phyloP scores from a whole-genome alignment of 2,888 invertebrate species.

The Drosophila emarginata region DNA sequence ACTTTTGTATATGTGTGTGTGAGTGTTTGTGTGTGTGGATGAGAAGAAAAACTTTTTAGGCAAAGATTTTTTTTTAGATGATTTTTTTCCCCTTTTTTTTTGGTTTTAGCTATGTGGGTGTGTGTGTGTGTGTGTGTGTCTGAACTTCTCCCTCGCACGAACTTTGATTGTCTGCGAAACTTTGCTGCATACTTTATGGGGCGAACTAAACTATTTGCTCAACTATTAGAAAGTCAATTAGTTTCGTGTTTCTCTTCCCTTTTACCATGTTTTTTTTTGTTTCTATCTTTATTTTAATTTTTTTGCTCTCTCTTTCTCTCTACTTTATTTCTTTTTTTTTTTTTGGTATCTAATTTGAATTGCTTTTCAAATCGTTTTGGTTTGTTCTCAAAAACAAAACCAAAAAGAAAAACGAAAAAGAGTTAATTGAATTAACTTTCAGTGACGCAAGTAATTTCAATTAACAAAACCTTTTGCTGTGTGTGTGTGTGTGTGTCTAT shows the following conservation, averaged over 20 bases:
- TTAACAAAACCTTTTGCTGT: conserved; percentile 6
- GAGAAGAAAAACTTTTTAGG: conserved; percentile 7
- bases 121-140: background rate
- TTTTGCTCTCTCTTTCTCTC: background rate
- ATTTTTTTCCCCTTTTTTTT: background rate
- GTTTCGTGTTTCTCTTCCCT: conserved; percentile 31
- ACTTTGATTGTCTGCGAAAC: conserved; percentile 60
- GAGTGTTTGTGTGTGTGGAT: background rate
- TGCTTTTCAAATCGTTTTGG: conserved; percentile 6
- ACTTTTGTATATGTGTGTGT: background rate
- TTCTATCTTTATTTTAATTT: background rate
- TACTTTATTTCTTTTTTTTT: background rate
- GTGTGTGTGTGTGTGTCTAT: background rate
- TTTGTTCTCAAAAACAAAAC: background rate
- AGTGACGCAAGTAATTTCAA: conserved; percentile 12
- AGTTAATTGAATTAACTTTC: conserved; percentile 6
- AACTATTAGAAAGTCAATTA: conserved; percentile 76
- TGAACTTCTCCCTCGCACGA: conserved; percentile 16
- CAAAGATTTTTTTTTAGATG: conserved; percentile 10
- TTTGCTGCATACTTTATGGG: conserved; percentile 46
- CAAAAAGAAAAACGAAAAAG: background rate
- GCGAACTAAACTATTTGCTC: conserved; percentile 53
- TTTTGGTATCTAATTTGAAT: conserved; percentile 17
- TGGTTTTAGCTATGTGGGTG: background rate
- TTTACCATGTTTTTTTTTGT: background rate